These are phyloP conservation scores for Mesocentrotus franciscanus DNA, from an alignment of 53 echinoderm and acorn worm genomes.

Conservation along the genomic window DNA sequence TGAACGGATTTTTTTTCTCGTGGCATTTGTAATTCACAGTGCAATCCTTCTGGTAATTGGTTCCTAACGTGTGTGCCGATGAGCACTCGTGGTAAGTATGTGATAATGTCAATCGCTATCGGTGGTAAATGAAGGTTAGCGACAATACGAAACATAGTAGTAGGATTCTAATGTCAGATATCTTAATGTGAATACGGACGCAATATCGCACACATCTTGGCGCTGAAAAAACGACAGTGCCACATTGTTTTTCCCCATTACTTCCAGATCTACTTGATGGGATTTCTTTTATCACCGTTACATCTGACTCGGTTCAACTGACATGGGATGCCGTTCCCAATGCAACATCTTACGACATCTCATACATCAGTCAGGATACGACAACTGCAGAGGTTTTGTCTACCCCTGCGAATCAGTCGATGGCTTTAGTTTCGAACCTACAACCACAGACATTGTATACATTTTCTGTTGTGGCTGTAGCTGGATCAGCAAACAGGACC, in stretches of 20 bases:
- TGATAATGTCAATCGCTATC: no score
- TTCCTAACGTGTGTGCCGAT: no score
- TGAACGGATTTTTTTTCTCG: no score
- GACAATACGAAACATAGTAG: not conserved
- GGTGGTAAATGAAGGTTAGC: no score
- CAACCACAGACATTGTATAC: conserved; percentile 27
- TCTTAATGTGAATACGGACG: not conserved
- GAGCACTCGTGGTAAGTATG: no score
- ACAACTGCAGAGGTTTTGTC: not conserved
- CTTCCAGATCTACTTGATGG: conserved; percentile 35
- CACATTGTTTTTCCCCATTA: not conserved
- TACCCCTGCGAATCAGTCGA: not conserved
- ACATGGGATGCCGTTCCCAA: not conserved
- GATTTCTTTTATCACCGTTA: not conserved
- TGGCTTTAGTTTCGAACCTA: not conserved
- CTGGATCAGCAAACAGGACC: not conserved
- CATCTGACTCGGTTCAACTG: conserved; percentile 23
- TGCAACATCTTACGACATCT: not conserved
- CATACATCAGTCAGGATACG: conserved; percentile 1
- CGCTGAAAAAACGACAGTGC: not conserved
- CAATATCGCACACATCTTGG: not conserved
- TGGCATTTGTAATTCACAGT: no score
- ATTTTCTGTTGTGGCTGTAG: not conserved
- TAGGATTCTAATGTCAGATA: not conserved
- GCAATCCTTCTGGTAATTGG: no score